Conservation (phyloP, 2,888 invertebrate genomes). For the Dorcus parallelipipedus region DNA sequence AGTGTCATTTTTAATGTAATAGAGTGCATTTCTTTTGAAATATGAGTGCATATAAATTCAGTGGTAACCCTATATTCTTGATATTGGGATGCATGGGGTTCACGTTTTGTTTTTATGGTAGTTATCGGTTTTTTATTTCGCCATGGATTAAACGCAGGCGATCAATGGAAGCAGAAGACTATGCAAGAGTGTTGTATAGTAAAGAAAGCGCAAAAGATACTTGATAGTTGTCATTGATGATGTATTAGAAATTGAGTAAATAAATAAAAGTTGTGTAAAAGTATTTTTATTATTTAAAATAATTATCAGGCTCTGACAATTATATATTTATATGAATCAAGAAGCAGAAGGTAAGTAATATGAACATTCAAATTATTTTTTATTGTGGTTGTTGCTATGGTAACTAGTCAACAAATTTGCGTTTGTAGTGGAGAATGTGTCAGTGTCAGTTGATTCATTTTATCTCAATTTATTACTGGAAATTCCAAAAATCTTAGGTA, state of each 20-base stretch:
- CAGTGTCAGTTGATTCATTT: constrained; percentile 71
- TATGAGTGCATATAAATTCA: constrained; percentile 17
- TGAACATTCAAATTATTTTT: too few relatives aligned
- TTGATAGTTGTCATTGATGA: too few relatives aligned
- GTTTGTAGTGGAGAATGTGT: constrained; percentile 62
- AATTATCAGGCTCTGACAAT: too few relatives aligned
- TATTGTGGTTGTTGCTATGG: neutral
- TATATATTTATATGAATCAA: too few relatives aligned
- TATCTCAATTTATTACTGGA: constrained; percentile 71
- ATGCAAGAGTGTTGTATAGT: constrained; percentile 22
- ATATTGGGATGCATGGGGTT: constrained; percentile 28
- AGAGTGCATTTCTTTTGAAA: neutral
- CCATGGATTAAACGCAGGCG: constrained; percentile 28
- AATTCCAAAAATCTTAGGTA: constrained; percentile 61
- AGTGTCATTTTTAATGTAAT: neutral
- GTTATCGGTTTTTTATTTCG: constrained; percentile 25
- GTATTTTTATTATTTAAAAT: too few relatives aligned
- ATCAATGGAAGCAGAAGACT: constrained; percentile 20
- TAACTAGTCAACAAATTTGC: neutral
- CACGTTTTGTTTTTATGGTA: constrained; percentile 19
- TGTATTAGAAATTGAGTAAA: too few relatives aligned
- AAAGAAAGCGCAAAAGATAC: constrained; percentile 7
- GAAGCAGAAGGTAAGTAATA: too few relatives aligned
- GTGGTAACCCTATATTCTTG: constrained; percentile 31
- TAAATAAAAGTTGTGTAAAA: too few relatives aligned